phyloP scores from a whole-genome alignment of 2,888 invertebrate genomes.

The Cerastoderma edule region DNA sequence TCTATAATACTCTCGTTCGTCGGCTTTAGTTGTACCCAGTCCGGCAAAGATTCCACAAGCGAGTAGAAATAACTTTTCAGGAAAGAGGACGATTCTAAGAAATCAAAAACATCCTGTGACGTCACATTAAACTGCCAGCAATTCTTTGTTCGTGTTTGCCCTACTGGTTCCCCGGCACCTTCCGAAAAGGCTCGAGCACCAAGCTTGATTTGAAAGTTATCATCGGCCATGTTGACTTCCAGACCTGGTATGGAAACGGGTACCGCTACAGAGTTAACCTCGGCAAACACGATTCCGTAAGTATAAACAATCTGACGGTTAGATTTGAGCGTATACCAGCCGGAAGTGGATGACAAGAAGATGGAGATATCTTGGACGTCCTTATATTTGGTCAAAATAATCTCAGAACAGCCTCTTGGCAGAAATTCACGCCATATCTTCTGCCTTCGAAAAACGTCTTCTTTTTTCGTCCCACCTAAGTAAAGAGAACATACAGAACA shows the following conservation, averaged over 20 bases:
- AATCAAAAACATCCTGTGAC: constrained; percentile 15
- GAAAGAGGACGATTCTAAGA: constrained; percentile 8
- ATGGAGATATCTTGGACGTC: constrained; percentile 32
- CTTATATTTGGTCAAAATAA: constrained; percentile 34
- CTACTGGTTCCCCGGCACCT: constrained; percentile 11
- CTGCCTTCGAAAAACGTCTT: constrained; percentile 28
- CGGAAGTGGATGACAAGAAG: constrained; percentile 20
- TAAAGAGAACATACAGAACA: too few relatives aligned
- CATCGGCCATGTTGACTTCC: constrained; percentile 1
- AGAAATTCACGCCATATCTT: constrained; percentile 26
- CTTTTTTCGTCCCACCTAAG: background rate
- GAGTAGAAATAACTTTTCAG: constrained; percentile 7
- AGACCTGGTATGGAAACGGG: constrained; percentile 20
- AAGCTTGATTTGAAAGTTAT: constrained; percentile 13
- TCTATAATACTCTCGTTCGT: constrained; percentile 4
- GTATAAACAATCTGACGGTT: constrained; percentile 4
- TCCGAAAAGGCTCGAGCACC: background rate
- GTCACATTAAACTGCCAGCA: constrained; percentile 24
- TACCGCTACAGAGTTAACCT: constrained; percentile 18
- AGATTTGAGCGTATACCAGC: constrained; percentile 8
- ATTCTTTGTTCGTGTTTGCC: constrained; percentile 13
- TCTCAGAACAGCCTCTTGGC: constrained; percentile 43
- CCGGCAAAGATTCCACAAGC: constrained; percentile 1
- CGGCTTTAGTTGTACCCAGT: constrained; percentile 11
- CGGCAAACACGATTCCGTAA: constrained; percentile 29